Base-by-base conservation (phyloP, 2,113 vertebrate genomes). In the Tyto alba region DNA sequence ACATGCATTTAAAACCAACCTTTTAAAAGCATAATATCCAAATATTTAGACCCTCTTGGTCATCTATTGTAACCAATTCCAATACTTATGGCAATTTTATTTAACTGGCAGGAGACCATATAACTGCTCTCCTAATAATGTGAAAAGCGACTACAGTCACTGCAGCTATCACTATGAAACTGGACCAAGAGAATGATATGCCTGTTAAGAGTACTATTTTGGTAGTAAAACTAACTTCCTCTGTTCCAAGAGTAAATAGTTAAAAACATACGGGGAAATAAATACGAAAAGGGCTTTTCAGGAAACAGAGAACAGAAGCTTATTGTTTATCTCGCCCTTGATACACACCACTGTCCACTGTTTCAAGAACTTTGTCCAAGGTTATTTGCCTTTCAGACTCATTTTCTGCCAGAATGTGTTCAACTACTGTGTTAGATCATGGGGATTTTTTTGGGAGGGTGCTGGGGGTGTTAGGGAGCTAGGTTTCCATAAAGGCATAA, bases 301-400 rank as follows among this genome's bases (percentile, higher is more conserved):
- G 92, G 97, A 98, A 98, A 94, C 5, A 22, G 59, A 94, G 83
- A 96, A 97, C 97, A 97, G 96, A 96, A 98, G 89, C 85, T 89
- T 89, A 97, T 55, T 98, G 97, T 98, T 98, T 97, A 95, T 89
- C 78, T 91, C 45, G 26, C 53, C 93, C 67, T 89, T 75, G 56
- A 91, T 64, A 94, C 23, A 38, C 34, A 38, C 7, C 21, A 30
- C 88, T 90, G 77, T 27, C 43, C 59, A 97, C 90, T 98, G 97
- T 97, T 96, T 95, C 75, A 67, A 91, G 84, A 90, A 92, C 90
- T 97, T 92, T 84, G 81, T 89, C 94, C 78, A 89, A 95, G 78
- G 78, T 96, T 95, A 92, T 66, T 94, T 91, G 78, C 85, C 60
- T 82, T 93, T 90, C 67, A 66, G 62, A 30, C 26, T 67, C 1